Base-by-base conservation (phyloP, 2,888 invertebrate genomes). In the Eutolmus rufibarbis region DNA sequence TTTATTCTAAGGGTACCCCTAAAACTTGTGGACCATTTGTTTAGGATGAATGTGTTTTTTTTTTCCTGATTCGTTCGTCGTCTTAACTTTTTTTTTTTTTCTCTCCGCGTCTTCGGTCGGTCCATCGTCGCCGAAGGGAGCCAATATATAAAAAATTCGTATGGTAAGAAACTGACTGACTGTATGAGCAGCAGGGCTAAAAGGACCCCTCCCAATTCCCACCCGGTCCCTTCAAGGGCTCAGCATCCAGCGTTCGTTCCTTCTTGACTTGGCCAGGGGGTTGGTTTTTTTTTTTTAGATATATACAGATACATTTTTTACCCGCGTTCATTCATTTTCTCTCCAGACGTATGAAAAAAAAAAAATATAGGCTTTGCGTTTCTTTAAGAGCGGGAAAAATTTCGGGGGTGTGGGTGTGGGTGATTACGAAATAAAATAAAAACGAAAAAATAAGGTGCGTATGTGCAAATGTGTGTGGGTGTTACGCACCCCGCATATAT, bases 321-420 rank as follows among this genome's bases (percentile, higher is more conserved):
- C 28, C 51, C 23, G 66, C 28, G 66, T 76, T 76, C 76, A 76
- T 76, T 76, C 76, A 76, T 76, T 76, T 76, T 76, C 76, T 76
- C 76, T 76, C 16, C 76, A 76, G 76, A 76, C 76, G 76, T 76
- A 76, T 40, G 76, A 76, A 76, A 74, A 57, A 74, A 74, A 28
- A 74, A 37, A 76, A 28, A 76, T n/a, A 14, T 76, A 14, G 37
- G 76, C 9, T 66, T 16, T 12, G 19, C 12, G 19, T 57, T 8
- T 66, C 23, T 19, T 19, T 66, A 28, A 12, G 66, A 28, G 23
- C 9, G 23, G 8, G 66, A n/a, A 23, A 28, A 3, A 66, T 19
- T 2, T 19, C 1, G n/a, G 1, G 23, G 19, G 66, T 1, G 1
- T 57, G 66, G 23, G 19, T 66, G 43, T 9, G 66, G 66, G 66